A percentile compares a stretch with the other conserved stretches of the same genome.
Evolutionary conservation across 2,113 vertebrate genomes (phyloP).

Genomic region (Corapipo altera): DNA sequence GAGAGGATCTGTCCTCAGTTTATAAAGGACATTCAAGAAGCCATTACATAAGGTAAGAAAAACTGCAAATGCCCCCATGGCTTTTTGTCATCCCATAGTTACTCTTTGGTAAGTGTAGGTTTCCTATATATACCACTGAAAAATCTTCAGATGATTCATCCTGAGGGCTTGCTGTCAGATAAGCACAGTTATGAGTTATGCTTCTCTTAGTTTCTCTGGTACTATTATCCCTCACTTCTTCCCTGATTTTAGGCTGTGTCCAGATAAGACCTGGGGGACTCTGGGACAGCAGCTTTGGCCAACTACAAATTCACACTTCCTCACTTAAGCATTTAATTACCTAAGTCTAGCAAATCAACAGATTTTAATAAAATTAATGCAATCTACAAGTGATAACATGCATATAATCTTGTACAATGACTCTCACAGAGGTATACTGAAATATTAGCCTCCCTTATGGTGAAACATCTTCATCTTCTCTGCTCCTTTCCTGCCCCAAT

Average conservation of each 20-base stretch:
- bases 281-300: not conserved
- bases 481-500: not conserved
- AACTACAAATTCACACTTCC: not conserved
- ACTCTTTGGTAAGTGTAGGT: constrained; percentile 70
- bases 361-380: not conserved
- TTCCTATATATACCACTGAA: constrained; percentile 33
- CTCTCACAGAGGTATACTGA: not conserved
- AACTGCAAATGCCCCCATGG: constrained; percentile 5
- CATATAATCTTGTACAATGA: not conserved
- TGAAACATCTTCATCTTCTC: not conserved
- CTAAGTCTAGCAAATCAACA: not conserved
- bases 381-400: not conserved
- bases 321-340: not conserved
- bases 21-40: constrained; percentile 23
- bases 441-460: not conserved
- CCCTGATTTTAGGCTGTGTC: not conserved
- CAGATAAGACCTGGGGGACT: not conserved
- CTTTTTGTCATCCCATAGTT: constrained; percentile 77
- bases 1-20: not conserved
- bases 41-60: constrained; percentile 29
- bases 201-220: not conserved
- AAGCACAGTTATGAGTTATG: not conserved
- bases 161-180: constrained; percentile 1
- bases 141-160: constrained; percentile 45
- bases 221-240: not conserved